Evolutionary conservation across 2,113 vertebrate species (phyloP), one percentile per base, ranked within the genome.

Genomic region (Tretioscincus oriximinensis): DNA sequence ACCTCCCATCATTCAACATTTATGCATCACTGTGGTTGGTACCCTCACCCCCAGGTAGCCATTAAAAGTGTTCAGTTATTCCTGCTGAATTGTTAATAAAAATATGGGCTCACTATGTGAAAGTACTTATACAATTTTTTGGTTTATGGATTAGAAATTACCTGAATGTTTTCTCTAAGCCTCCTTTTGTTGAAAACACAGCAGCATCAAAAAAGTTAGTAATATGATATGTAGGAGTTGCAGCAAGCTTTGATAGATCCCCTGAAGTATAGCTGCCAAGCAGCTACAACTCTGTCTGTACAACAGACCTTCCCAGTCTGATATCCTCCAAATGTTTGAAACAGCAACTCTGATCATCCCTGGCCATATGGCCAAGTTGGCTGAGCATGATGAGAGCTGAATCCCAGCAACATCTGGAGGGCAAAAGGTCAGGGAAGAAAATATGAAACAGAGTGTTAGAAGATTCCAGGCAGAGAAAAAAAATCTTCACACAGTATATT

Each of bases 21-120:
- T 94, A 93, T 90, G 94, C 95, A 93, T 86, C 84, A 78, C 60
- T 81, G 81, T 81, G 1, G 0, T 89, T 92, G 93, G 94, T 90
- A 90, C 92, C 95, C 26, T n/a, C 29, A 88, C 54, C 93, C 95
- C 93, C 94, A 86, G 89, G 86, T 79, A 94, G 80, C 93, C 84
- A 86, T 89, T 95, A 93, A 94, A 94, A 92, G 18, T 81, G 81
- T 74, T 84, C 79, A 68, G 88, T 93, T 95, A 91, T 94, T 94
- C 89, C 88, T 93, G 89, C 84, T 92, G 93, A 94, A 92, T 93
- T 26, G 8, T 85, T 81, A 73, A 78, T 93, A 90, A 95, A 79
- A 94, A 91, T 49, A 70, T 7, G 6, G 51, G 85, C 76, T 78
- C 66, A 18, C 14, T 64, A 83, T 35, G 68, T 76, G 88, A 90